Base-by-base conservation (phyloP, 1,140 invertebrate genomes). In the Littorina saxatilis region DNA sequence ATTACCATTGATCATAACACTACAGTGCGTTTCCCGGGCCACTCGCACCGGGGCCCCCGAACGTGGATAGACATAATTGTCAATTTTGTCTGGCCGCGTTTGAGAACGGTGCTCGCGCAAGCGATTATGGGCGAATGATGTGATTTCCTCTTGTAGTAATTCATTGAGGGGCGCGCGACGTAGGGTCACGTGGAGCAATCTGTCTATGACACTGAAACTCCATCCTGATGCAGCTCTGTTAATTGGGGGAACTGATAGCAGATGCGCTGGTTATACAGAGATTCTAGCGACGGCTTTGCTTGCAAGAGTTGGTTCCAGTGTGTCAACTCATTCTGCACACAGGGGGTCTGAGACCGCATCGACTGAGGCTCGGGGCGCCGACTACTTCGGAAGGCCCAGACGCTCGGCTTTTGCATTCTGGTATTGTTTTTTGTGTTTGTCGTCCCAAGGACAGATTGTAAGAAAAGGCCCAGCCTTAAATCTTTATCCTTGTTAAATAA, bases 21-120 rank as follows among this genome's bases (percentile, higher is more conserved):
- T n/a, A n/a, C 37, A 61, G 17, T 32, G 58, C 75, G 15, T 13
- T 78, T 63, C 75, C 37, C 3, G 13, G 4, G 5, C 47, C 72
- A 43, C 72, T 32, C 35, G 47, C 66, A n/a, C 39, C 37, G 37
- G 35, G 58, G n/a, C 37, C 68, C 75, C 35, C 52, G 75, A 43
- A 40, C 75, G 75, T 63, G 75, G 75, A 35, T 63, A 63, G 35
- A 63, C 55, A 63, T 78, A 78, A 78, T 78, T 78, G 55, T 78
- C 75, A 63, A 61, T 78, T 40, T 27, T n/a, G 39, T 27, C 55
- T 2, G 11, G 32, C 43, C 70, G 9, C 58, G 27, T 23, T 29
- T 23, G 58, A 29, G 70, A n/a, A 39, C 39, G 70, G 40, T 39
- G 70, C 47, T 23, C 70, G 43, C 68, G 70, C 70, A 73, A 73